A percentile compares a stretch with the other conserved stretches of the same genome.
These are phyloP conservation scores for Actenoides hombroni DNA, from an alignment of 2,113 vertebrate genomes.

Conservation along the genomic window DNA sequence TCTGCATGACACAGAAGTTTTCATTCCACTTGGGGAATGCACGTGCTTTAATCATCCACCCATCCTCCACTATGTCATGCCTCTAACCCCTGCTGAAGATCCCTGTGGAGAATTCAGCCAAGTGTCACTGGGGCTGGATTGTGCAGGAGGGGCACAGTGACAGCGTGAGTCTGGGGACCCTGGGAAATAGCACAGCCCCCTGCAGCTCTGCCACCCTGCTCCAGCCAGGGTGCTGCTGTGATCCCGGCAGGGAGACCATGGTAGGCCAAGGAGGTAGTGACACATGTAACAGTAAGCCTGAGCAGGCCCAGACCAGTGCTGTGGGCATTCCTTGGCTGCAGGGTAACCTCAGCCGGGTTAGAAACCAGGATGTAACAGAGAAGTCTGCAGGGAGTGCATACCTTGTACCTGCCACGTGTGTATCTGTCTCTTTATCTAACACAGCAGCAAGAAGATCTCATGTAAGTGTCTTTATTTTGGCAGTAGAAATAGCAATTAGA, in stretches of 20 bases:
- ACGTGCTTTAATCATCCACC: neutral
- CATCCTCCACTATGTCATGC: neutral
- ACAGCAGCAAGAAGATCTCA: neutral
- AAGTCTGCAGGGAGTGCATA: neutral
- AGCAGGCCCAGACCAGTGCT: neutral
- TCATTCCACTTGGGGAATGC: neutral
- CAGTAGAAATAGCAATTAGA: neutral
- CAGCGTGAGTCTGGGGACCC: accelerated
- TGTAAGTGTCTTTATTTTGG: neutral
- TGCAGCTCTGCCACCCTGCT: neutral
- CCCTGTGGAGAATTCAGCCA: neutral
- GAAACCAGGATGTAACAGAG: neutral
- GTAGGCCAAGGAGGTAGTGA: neutral
- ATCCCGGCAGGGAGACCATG: neutral
- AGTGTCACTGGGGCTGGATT: accelerated
- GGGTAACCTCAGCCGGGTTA: neutral
- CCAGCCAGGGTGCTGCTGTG: neutral
- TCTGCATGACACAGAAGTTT: neutral
- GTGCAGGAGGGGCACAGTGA: neutral
- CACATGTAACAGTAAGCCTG: neutral
- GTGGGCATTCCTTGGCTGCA: neutral
- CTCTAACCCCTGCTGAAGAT: neutral
- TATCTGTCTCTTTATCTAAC: neutral
- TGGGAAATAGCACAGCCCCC: neutral
- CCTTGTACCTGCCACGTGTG: accelerated